phyloP scores from a whole-genome alignment of 2,113 vertebrate genomes.

The Micromys minutus region DNA sequence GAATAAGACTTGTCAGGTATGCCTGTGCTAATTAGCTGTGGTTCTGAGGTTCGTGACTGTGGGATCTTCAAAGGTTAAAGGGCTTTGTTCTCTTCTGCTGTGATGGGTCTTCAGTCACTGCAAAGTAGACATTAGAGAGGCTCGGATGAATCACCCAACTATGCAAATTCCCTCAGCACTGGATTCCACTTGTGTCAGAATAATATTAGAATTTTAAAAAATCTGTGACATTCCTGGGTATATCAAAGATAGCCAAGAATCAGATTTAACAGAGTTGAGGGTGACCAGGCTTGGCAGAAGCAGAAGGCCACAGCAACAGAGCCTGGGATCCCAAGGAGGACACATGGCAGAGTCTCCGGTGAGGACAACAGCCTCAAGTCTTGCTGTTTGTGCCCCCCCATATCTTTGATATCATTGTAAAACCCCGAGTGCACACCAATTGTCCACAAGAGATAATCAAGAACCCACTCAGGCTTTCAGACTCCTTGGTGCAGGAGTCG shows the following conservation, averaged over 20 bases:
- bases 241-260: not conserved
- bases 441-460: not conserved
- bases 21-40: constrained; percentile 11
- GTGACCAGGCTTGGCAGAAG: not conserved
- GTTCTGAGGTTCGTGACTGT: not conserved
- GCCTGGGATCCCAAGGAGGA: accelerated
- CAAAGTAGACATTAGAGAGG: not conserved
- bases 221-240: not conserved
- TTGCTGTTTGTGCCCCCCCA: no score
- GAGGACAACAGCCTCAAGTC: not conserved
- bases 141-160: not conserved
- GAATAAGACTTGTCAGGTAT: not conserved
- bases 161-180: not conserved
- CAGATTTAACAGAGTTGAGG: not conserved
- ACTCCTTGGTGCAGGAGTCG: not conserved
- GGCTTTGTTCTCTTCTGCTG: not conserved
- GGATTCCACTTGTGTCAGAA: not conserved
- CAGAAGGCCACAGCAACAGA: accelerated
- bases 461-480: not conserved
- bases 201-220: not conserved
- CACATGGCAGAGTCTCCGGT: accelerated
- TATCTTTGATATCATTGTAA: not conserved
- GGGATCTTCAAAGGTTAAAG: not conserved
- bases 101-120: not conserved
- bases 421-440: not conserved